Evolutionary conservation across 2,113 vertebrate genomes (phyloP).

Genomic region (Cyanocitta stelleri): DNA sequence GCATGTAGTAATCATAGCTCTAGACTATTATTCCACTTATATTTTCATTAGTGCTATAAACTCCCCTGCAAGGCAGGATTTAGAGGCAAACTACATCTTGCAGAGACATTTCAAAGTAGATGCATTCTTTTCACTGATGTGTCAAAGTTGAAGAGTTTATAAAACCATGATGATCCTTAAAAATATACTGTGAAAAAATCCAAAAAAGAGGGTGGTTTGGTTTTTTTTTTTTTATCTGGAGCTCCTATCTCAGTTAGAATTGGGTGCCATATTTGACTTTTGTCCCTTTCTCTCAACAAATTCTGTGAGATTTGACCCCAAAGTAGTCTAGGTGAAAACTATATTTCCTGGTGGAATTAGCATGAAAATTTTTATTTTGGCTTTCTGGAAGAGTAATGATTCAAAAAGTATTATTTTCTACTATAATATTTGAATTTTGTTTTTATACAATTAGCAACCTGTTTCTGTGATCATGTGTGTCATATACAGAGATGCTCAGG

Average conservation of each 20-base stretch:
- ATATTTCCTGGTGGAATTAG: not conserved
- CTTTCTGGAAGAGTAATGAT: not conserved
- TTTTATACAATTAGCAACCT: not conserved
- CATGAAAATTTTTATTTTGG: not conserved
- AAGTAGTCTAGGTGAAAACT: not conserved
- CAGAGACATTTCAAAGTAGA: not conserved
- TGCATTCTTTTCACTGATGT: not conserved
- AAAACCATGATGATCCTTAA: not conserved
- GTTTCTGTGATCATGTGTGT: not conserved
- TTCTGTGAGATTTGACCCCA: not conserved
- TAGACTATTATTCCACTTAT: conserved; percentile 1
- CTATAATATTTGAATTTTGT: not conserved
- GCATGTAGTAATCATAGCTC: not conserved
- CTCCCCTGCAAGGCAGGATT: not conserved
- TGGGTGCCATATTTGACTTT: not conserved
- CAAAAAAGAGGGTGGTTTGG: rapidly evolving
- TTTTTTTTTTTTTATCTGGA: not conserved
- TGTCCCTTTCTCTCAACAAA: not conserved
- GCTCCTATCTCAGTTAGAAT: not conserved
- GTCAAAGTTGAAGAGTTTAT: not conserved
- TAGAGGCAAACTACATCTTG: not conserved
- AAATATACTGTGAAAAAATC: not conserved
- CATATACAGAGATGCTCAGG: not conserved
- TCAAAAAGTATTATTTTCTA: not conserved
- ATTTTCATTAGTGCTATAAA: conserved; percentile 17